These are phyloP conservation scores for Pelosia muscerda DNA, from an alignment of 2,888 invertebrate species.

Conservation along the genomic window DNA sequence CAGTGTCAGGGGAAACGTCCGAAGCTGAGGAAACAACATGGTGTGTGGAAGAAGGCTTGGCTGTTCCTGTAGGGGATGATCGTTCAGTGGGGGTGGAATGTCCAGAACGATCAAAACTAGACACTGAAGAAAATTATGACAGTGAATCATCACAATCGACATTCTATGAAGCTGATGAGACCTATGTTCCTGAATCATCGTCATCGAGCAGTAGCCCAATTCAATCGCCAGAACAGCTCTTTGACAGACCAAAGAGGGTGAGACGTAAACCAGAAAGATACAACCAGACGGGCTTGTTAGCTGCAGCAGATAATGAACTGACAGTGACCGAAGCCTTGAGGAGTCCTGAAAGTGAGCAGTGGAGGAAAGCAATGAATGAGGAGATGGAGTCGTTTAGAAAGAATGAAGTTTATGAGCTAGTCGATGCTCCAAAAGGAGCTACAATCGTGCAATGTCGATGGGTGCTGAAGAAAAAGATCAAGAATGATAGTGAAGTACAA, in stretches of 20 bases:
- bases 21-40: neutral
- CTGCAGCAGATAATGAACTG: neutral
- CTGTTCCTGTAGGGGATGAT: conserved; percentile 1
- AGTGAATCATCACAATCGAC: neutral
- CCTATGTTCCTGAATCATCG: conserved; percentile 7
- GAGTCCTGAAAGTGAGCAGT: conserved; percentile 8
- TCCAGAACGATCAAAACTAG: neutral
- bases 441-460: too few species aligned
- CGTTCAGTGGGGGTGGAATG: conserved; percentile 17
- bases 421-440: too few species aligned
- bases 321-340: conserved; percentile 9
- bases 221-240: neutral
- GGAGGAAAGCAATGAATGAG: conserved; percentile 16
- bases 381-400: conserved; percentile 12
- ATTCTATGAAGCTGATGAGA: conserved; percentile 11
- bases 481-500: too few species aligned
- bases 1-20: neutral
- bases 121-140: neutral
- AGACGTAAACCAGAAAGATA: neutral
- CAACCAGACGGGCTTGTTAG: neutral
- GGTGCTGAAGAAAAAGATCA: too few species aligned
- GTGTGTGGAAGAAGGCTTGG: neutral
- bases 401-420: neutral
- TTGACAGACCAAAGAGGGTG: neutral
- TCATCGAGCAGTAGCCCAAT: conserved; percentile 5